Base-by-base conservation (phyloP, 2,113 vertebrate genomes). In the Serranochromis macrocephalus region DNA sequence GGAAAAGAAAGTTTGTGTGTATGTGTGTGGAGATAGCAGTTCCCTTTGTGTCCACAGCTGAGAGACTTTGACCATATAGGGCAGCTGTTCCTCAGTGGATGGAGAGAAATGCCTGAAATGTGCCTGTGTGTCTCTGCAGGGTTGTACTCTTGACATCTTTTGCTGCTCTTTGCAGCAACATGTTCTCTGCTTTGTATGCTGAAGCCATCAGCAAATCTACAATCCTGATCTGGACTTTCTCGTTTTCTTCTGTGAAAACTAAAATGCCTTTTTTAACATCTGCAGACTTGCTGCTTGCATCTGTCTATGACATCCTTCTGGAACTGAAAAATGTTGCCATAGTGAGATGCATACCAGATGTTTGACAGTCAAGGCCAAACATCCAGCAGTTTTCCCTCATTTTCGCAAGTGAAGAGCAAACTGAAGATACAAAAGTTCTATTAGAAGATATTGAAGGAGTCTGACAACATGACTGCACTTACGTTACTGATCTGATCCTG, bases 401-500 rank as follows among this genome's bases (percentile, higher is more conserved):
- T 49, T 31, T 29, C 49, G 42, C 42, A 75, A 75, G 24, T 31
- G 10, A 49, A 75, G 42, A 31, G 16, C 17, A 12, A 47, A 75
- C 24, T 31, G 45, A 49, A 47, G 47, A 49, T 0, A 0, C 0
- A 75, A 19, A 17, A 31, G 42, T 75, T 49, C 24, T 75, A 12
- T 49, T 5, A 47, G 71, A 47, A 47, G 42, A 7, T 49, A 19
- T 8, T 47, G 4, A 82, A 33, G 26, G 80, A 17, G 13, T 21
- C 42, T 40, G 45, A 53, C 11, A 14, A 29, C 21, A 6, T n/a
- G 40, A 5, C 58, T 81, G 53, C 7, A 75, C 87, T 73, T 95
- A 99, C 98, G 1, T 99, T 98, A 93, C 98, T 99, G 96, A 98
- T 98, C 93, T 98, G 97, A 78, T 98, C 94, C 98, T 99, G 93